These are phyloP conservation scores for Diogma glabrata DNA, from an alignment of 2,888 invertebrate genomes.

Conservation along the genomic window DNA sequence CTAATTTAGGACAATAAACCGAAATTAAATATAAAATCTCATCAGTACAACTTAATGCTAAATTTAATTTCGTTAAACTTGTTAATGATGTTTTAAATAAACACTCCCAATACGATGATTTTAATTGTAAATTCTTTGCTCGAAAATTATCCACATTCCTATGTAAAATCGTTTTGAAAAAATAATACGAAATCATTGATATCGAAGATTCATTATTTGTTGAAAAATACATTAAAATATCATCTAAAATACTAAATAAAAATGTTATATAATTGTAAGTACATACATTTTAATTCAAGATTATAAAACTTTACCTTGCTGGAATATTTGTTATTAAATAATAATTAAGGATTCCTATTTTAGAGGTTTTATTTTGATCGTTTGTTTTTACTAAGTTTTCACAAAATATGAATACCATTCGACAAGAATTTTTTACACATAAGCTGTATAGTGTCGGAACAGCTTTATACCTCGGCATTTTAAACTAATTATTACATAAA, in stretches of 20 bases:
- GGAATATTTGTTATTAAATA: no score
- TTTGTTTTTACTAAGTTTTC: no score
- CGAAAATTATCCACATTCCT: constrained; percentile 13
- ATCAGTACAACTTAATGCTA: constrained; percentile 19
- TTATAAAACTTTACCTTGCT: no score
- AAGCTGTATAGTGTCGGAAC: no score
- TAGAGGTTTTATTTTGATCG: no score
- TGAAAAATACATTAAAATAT: constrained; percentile 14
- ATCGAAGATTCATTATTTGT: constrained; percentile 9
- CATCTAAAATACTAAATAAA: constrained; percentile 16
- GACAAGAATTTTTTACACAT: no score
- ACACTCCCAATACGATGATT: constrained; percentile 15
- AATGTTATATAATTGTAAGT: no score
- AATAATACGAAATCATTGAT: constrained; percentile 17
- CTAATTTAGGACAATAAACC: constrained; percentile 17
- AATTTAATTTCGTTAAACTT: constrained; percentile 17
- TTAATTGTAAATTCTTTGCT: constrained; percentile 16
- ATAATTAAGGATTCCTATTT: no score
- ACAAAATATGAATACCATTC: no score
- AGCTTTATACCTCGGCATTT: no score
- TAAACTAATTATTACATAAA: no score
- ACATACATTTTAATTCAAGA: no score
- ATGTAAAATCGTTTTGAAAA: constrained; percentile 15
- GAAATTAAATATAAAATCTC: constrained; percentile 18
- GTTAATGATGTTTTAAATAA: constrained; percentile 16